phyloP scores from a whole-genome alignment of 2,797 vertebrate genomes.

The Enteromius treurensis region DNA sequence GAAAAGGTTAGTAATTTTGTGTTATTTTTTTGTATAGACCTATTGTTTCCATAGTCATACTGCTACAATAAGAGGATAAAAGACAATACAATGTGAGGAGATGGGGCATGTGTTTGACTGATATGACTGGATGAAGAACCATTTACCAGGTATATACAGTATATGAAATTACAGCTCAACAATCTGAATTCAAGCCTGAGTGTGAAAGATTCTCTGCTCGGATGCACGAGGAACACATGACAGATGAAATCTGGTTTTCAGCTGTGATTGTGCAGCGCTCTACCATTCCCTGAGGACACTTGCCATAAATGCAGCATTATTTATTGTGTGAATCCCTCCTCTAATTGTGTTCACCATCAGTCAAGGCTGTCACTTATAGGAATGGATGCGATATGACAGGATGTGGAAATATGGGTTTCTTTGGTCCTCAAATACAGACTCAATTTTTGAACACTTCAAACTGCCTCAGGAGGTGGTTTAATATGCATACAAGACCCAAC shows the following conservation, averaged over 20 bases:
- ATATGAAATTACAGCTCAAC: not conserved
- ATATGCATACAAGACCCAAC: not conserved
- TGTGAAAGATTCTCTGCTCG: not conserved
- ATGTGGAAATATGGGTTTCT: not conserved
- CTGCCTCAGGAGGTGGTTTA: not conserved
- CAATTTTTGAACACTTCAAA: not conserved
- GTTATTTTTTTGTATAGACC: not conserved
- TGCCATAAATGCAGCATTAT: slow-evolving; percentile 26
- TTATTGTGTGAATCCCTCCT: slow-evolving; percentile 22
- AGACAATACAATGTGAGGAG: not conserved
- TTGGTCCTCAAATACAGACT: not conserved
- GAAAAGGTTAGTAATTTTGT: not conserved
- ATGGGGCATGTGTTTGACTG: not conserved
- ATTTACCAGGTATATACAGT: not conserved
- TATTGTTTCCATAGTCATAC: not conserved
- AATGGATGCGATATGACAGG: not conserved
- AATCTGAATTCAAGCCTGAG: not conserved
- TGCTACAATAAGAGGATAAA: no score
- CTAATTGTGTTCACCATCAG: slow-evolving; percentile 5
- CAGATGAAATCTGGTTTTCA: slow-evolving; percentile 25
- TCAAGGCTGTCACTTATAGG: not conserved
- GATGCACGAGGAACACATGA: slow-evolving; percentile 5
- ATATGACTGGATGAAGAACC: not conserved
- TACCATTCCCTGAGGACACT: slow-evolving; percentile 1
- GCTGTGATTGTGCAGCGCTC: slow-evolving; percentile 11